Base-by-base conservation (phyloP, 2,888 invertebrate genomes). In the Dione vanillae region DNA sequence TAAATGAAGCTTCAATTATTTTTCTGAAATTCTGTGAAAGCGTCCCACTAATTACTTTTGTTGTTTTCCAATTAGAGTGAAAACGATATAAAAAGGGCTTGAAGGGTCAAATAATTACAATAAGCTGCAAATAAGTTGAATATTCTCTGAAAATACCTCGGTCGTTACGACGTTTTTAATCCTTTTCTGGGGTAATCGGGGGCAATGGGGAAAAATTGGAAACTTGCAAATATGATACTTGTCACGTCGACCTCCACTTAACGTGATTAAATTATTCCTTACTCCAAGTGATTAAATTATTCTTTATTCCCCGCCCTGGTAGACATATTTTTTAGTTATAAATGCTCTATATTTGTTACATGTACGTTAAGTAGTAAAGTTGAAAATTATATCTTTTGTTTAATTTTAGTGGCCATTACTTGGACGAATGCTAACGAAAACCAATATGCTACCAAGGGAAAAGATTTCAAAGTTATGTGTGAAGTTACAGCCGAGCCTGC, bases 381-480 rank as follows among this genome's bases (percentile, higher is more conserved):
- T 27, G 27, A 27, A 2, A 27, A 27, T 27, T 14, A 35, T 9
- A 54, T n/a, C n/a, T 47, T 37, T 65, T 5, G 49, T 68, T 10
- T 27, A 37, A 8, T 77, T 74, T 61, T 64, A 98, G 98, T 96
- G 83, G 96, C 96, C 51, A 97, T 98, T 72, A 97, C 96, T 74
- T 97, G 97, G 96, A 95, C 95, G 14, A 96, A 98, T 85, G 98
- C 98, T 0, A 97, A 98, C 47, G 94, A 94, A 81, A 96, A 96
- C 81, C 98, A 98, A 85, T 96, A 95, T 81, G 97, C 98, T 0
- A 96, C 96, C 35, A 94, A 96, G 68, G 96, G 96, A 40, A 94
- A 94, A 76, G 96, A 97, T 80, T 97, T 95, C 83, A 95, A 95
- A 84, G 95, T 98, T 19, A 95, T 95, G 89, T 98, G 98, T 83